A percentile compares a stretch with the other conserved stretches of the same genome.
These are phyloP conservation scores for Corythornis vintsioides DNA, from an alignment of 2,113 vertebrate genomes.

Conservation along the genomic window DNA sequence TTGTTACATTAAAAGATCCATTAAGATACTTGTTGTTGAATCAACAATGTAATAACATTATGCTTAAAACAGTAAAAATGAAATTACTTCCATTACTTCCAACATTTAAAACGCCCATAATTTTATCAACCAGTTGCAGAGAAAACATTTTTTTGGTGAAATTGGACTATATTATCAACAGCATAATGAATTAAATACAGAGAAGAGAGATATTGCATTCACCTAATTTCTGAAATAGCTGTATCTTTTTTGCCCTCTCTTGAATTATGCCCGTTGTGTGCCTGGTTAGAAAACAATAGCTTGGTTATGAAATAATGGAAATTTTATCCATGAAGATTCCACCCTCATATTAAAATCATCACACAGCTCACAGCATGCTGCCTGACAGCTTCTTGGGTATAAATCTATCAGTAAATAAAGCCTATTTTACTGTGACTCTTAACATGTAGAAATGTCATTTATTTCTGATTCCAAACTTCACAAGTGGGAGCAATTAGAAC, in stretches of 20 bases:
- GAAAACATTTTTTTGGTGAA: not conserved
- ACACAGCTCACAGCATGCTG: not conserved
- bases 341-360: constrained; percentile 5
- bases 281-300: constrained; percentile 7
- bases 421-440: not conserved
- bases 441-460: not conserved
- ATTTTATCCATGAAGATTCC: constrained; percentile 5
- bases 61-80: not conserved
- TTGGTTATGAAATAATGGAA: constrained; percentile 32
- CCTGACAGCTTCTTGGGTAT: not conserved
- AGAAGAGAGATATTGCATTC: not conserved
- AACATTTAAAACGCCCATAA: not conserved
- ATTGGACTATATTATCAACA: not conserved
- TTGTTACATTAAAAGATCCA: not conserved
- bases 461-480: not conserved
- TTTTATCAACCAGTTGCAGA: not conserved
- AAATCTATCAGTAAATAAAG: constrained; percentile 17
- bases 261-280: not conserved
- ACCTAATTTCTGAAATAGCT: not conserved
- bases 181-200: not conserved
- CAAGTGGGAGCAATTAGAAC: not conserved
- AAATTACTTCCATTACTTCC: not conserved
- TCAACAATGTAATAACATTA: not conserved
- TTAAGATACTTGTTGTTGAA: constrained; percentile 5
- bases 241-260: fast-evolving